Evolutionary conservation across 2,888 invertebrate genomes (phyloP).

Genomic region (Spodoptera exigua): DNA sequence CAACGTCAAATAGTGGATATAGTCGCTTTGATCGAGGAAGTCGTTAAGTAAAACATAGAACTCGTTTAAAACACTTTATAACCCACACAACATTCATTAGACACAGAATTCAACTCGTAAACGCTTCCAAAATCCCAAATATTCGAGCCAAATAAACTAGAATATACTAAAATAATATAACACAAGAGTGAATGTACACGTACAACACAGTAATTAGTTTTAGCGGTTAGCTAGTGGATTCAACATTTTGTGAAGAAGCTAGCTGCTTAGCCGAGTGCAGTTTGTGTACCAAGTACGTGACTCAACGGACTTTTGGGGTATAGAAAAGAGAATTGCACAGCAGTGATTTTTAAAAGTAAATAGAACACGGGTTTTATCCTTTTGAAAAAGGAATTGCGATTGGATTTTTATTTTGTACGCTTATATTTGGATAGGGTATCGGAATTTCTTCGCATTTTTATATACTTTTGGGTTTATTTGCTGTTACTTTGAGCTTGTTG

Average conservation of each 20-base stretch:
- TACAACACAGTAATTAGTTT: conserved; percentile 43
- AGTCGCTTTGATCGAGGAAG: too few species aligned
- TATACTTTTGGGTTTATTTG: neutral
- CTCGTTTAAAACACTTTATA: too few species aligned
- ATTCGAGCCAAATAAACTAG: conserved; percentile 24
- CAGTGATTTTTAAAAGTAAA: conserved; percentile 53
- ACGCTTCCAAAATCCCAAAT: neutral
- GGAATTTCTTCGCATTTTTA: conserved; percentile 8
- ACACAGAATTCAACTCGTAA: neutral
- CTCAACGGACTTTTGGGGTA: conserved; percentile 34
- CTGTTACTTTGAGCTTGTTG: too few species aligned
- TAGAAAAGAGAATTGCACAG: conserved; percentile 40
- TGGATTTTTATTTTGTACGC: conserved; percentile 34
- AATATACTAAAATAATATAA: conserved; percentile 16
- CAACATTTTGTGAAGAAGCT: conserved; percentile 40
- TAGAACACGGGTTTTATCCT: conserved; percentile 26
- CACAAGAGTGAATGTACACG: conserved; percentile 10
- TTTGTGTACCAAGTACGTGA: conserved; percentile 50
- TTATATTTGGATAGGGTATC: neutral
- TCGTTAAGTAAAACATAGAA: too few species aligned
- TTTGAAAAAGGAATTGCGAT: conserved; percentile 21
- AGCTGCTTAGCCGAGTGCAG: conserved; percentile 19
- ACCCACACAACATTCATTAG: neutral
- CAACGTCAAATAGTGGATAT: too few species aligned
- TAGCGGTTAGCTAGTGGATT: conserved; percentile 31